Base-by-base conservation (phyloP, 2,113 vertebrate species). In the Falcunculus frontatus region DNA sequence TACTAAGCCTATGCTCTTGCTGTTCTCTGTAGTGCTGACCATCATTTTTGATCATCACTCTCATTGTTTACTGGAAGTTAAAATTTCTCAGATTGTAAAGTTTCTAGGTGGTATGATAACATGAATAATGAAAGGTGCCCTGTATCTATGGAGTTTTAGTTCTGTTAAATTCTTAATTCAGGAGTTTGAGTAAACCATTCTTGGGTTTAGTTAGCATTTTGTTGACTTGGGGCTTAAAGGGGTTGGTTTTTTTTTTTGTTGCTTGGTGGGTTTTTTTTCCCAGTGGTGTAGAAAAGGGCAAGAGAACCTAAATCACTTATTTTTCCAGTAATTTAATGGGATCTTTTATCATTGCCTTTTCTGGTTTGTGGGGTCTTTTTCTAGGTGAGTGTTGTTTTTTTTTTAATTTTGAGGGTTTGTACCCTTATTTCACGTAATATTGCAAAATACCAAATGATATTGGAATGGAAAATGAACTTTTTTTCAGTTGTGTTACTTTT, bases 251-350 rank as follows among this genome's bases (percentile, higher is more conserved):
- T 16, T 21, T 65, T 46, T 5, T 27, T 8, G 21, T 49, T 64
- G 32, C 3, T 46, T 73, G 44, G 11, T 15, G 13, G 0, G 0
- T 5, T 60, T 50, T 68, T 80, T 19, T 1, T 1, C 22, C 13
- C 14, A 59, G 22, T 56, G 13, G 8, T 42, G 2, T 47, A 52
- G 35, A 56, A 78, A 39, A 90, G 15, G 30, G 37, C 11, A 62
- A n/a, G 52, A 53, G 16, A 91, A 25, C 35, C 21, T 47, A 65
- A 65, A 84, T 72, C 5, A n/a, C 8, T 72, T 83, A 25, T 18
- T 78, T 79, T 2, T 60, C 18, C 25, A 39, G 21, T 67, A 89
- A n/a, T 29, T 76, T 83, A 67, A 63, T 57, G 14, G 22, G 10
- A 16, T 76, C 17, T 4, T 83, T 57, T 41, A 41, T 50, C 2